Evolutionary conservation across 2,888 invertebrate genomes (phyloP).

Genomic region (Anagyrus pseudococci): DNA sequence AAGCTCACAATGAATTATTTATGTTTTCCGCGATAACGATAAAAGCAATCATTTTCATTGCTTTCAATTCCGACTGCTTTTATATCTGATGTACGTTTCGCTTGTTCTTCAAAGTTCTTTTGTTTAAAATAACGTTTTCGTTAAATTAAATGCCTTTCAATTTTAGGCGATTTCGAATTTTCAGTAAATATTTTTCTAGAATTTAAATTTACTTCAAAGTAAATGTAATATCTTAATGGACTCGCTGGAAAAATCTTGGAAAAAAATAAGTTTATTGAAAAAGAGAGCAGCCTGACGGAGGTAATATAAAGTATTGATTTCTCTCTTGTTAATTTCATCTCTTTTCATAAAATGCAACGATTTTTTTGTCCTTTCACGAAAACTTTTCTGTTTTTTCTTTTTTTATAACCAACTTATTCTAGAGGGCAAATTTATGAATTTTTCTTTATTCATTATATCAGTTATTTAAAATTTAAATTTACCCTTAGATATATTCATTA

Average conservation of each 20-base stretch:
- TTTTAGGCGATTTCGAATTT: neutral
- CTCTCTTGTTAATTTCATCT: too few species aligned
- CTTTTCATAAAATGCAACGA: too few species aligned
- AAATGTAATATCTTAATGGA: neutral
- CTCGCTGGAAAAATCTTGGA: too few species aligned
- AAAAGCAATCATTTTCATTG: neutral
- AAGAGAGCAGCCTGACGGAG: too few species aligned
- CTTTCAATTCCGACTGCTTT: neutral
- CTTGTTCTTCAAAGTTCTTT: too few species aligned
- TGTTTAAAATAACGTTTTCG: too few species aligned
- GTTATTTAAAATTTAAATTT: neutral
- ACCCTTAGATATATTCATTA: neutral
- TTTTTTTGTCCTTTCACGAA: neutral
- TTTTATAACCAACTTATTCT: neutral
- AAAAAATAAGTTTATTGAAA: too few species aligned
- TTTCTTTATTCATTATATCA: neutral
- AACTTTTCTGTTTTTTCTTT: neutral
- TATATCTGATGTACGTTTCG: neutral
- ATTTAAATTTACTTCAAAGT: neutral
- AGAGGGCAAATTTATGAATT: neutral
- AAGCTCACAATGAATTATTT: neutral
- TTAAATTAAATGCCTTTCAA: neutral
- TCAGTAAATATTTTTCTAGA: neutral
- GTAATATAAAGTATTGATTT: slow-evolving; percentile 7
- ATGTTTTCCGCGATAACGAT: neutral